Base-by-base conservation (phyloP, 2,113 vertebrate genomes). In the Channa argus region DNA sequence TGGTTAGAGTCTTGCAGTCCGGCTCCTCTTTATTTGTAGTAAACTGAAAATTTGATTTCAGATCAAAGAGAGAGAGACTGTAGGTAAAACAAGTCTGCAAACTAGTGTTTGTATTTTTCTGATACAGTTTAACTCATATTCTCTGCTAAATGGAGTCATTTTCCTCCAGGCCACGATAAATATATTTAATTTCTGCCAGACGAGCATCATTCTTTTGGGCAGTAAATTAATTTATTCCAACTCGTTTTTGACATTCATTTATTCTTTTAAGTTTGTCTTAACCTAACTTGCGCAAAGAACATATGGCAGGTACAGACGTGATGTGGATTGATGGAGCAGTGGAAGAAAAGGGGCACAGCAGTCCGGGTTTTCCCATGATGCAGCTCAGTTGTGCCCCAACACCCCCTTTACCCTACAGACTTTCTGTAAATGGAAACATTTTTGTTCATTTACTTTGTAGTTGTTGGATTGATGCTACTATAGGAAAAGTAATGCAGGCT, bases 391-490 rank as follows among this genome's bases (percentile, higher is more conserved):
- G 24, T 24, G 24, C 24, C 24, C 24, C 24, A 24, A 24, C 24
- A 24, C 24, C 24, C 24, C 24, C 24, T 24, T 24, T 24, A 59
- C 3, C 46, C 52, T 7, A 47, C 68, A 58, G 34, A 82, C 68
- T 80, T 88, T 83, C 85, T 69, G 44, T 82, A 55, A 50, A 59
- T 70, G 11, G 53, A 47, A 70, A 71, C 47, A 38, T 45, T 44
- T 50, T 24, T 6, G 52, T 76, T 38, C 63, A 24, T 50, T 49
- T 14, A 59, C 75, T 24, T 24, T 24, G 24, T 24, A 24, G 8
- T 34, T 13, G 5, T 61, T 36, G 37, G 43, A 34, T 15, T 58
- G 53, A 72, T 51, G 62, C 45, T 49, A 14, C 50, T 58, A 13
- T 47, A 60, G 64, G 38, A 88, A 80, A 37, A 53, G 49, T 24